Evolutionary conservation across 2,888 invertebrate species (phyloP).

Genomic region (Gymnoscelis rufifasciata): DNA sequence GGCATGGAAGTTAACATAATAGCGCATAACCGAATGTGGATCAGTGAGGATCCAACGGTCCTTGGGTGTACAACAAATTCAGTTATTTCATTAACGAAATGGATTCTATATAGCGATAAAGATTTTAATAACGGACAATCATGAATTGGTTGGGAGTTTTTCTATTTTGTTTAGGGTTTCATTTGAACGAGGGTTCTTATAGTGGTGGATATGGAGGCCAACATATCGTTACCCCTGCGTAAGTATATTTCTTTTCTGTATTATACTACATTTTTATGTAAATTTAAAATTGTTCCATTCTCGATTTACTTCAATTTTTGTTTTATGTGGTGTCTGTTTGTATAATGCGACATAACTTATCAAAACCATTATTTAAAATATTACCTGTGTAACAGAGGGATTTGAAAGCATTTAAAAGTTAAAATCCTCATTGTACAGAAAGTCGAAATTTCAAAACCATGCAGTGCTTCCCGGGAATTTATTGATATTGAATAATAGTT

Average conservation of each 20-base stretch:
- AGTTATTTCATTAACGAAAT: slow-evolving; percentile 29
- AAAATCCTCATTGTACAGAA: too few species aligned
- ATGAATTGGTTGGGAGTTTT: slow-evolving; percentile 37
- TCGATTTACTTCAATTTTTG: too few species aligned
- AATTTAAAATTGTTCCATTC: too few species aligned
- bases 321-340: too few species aligned
- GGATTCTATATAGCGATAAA: slow-evolving; percentile 31
- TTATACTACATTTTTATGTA: too few species aligned
- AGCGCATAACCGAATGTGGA: slow-evolving; percentile 35
- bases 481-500: too few species aligned
- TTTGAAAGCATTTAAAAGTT: too few species aligned
- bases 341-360: too few species aligned
- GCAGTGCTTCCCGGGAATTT: too few species aligned
- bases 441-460: too few species aligned
- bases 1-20: slow-evolving; percentile 37
- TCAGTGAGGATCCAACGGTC: slow-evolving; percentile 54
- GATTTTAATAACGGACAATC: slow-evolving; percentile 38
- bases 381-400: too few species aligned
- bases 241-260: slow-evolving; percentile 28
- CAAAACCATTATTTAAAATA: too few species aligned
- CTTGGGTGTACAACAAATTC: slow-evolving; percentile 38
- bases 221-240: slow-evolving; percentile 33
- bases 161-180: slow-evolving; percentile 47
- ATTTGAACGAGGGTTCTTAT: slow-evolving; percentile 53
- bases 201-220: slow-evolving; percentile 28